phyloP scores from a whole-genome alignment of 2,888 invertebrate genomes.

The Polyommatus iphigenia region DNA sequence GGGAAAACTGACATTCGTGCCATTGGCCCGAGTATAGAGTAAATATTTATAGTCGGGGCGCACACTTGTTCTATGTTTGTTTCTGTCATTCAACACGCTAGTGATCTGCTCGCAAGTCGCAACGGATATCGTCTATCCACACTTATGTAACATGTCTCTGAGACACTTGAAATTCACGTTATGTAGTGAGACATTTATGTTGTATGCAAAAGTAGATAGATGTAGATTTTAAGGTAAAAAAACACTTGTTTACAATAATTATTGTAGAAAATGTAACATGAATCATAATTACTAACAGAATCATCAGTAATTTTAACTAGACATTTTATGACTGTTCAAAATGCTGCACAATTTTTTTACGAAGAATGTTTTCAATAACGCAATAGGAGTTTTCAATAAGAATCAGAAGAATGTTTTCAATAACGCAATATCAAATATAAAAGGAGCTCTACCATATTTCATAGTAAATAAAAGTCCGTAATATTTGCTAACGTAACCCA shows the following conservation, averaged over 20 bases:
- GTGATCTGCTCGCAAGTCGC: background rate
- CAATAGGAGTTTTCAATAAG: too few species aligned
- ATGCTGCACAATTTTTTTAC: too few species aligned
- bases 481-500: background rate
- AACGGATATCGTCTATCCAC: conserved; percentile 27
- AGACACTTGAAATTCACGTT: conserved; percentile 5
- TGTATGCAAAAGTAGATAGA: too few species aligned
- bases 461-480: background rate
- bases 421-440: background rate
- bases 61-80: conserved; percentile 76
- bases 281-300: too few species aligned
- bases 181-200: background rate
- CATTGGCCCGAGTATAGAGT: conserved; percentile 77
- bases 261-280: too few species aligned
- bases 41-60: conserved; percentile 77
- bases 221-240: too few species aligned
- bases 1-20: conserved; percentile 76
- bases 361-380: too few species aligned
- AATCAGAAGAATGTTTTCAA: too few species aligned
- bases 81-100: conserved; percentile 72
- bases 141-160: conserved; percentile 27
- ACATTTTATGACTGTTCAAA: too few species aligned
- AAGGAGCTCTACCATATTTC: background rate
- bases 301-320: too few species aligned
- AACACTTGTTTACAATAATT: too few species aligned